Percentiles rank a stretch among this genome's conserved stretches.
Evolutionary conservation across 1,140 invertebrate species (phyloP).

Genomic region (Caenorhabditis tropicalis): DNA sequence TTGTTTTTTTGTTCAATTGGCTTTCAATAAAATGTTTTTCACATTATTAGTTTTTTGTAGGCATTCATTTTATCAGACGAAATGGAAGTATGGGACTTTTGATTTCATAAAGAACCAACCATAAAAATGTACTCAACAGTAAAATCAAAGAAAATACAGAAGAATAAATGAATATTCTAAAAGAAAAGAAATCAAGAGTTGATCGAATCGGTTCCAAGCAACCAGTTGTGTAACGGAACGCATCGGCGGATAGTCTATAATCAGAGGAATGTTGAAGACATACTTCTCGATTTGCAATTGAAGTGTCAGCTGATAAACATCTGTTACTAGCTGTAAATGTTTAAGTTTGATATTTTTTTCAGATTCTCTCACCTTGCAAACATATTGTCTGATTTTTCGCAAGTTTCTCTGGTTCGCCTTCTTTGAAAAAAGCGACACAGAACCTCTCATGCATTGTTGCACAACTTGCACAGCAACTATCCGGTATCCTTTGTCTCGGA

Average conservation of each 20-base stretch:
- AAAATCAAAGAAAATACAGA: background rate
- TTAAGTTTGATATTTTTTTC: background rate
- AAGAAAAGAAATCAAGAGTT: conserved; percentile 12
- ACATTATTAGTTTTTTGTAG: too few species aligned
- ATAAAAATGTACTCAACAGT: background rate
- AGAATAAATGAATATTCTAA: conserved; percentile 22
- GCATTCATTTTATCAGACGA: background rate
- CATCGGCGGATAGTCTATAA: background rate
- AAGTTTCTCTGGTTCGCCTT: background rate
- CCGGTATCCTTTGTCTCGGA: background rate
- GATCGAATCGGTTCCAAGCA: background rate
- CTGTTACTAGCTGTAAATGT: background rate
- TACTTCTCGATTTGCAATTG: conserved; percentile 5
- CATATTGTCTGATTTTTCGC: conserved; percentile 3
- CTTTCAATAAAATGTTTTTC: background rate
- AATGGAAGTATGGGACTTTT: background rate
- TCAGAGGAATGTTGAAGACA: background rate
- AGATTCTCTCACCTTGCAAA: background rate
- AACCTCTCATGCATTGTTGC: conserved; percentile 18
- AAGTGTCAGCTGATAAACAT: background rate
- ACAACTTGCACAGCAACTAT: conserved; percentile 15
- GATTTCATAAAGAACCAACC: background rate
- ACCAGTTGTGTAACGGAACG: background rate
- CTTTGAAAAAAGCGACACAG: conserved; percentile 19
- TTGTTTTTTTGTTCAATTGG: background rate